phyloP scores from a whole-genome alignment of 2,888 invertebrate genomes.

The Bugulina stolonifera region DNA sequence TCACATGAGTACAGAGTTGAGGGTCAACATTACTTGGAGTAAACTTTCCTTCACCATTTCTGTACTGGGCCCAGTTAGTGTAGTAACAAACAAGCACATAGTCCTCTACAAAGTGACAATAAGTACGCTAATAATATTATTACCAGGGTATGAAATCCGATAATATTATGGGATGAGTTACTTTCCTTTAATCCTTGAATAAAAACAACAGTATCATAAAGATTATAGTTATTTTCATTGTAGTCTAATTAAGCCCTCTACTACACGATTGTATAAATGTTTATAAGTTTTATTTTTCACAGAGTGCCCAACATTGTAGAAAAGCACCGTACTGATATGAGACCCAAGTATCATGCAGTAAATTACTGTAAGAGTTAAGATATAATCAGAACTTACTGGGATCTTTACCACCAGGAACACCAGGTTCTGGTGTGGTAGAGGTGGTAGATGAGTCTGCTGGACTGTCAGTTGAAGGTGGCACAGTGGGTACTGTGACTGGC shows the following conservation, averaged over 20 bases:
- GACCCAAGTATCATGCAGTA: not conserved
- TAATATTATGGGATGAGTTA: not conserved
- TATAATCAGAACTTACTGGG: constrained; percentile 2
- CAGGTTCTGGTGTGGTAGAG: not conserved
- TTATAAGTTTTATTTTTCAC: too few species aligned
- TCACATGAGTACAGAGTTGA: constrained; percentile 88
- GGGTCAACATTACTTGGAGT: constrained; percentile 88
- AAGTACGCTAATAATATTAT: not conserved
- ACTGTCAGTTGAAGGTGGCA: not conserved
- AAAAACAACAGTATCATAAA: too few species aligned
- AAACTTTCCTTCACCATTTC: constrained; percentile 83
- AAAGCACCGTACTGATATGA: too few species aligned
- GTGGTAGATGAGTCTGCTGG: not conserved
- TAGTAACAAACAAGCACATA: constrained; percentile 69
- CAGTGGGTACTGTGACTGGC: not conserved
- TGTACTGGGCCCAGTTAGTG: constrained; percentile 97
- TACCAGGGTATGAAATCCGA: not conserved
- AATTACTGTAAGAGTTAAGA: not conserved
- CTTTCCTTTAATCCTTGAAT: too few species aligned
- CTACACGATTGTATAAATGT: too few species aligned
- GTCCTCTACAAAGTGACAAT: not conserved
- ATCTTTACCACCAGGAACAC: constrained; percentile 7
- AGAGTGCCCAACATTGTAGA: too few species aligned
- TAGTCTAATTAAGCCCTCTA: too few species aligned
- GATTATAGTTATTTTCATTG: too few species aligned